These are phyloP conservation scores for Chondrosia reniformis DNA, from an alignment of 37 sponge, comb jelly and placozoan species.

Conservation along the genomic window DNA sequence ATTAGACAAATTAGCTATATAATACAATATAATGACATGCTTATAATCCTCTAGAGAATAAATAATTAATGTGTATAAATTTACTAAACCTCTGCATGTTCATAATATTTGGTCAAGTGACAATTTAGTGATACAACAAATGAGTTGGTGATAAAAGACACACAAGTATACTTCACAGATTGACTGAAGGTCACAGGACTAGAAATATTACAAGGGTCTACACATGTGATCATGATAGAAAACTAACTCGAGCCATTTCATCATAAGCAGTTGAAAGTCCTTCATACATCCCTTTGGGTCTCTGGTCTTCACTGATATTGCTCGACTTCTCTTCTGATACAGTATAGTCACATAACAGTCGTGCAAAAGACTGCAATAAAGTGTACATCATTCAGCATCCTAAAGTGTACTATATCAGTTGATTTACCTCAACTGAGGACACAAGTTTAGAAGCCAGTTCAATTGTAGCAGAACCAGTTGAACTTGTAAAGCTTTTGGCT, in stretches of 20 bases:
- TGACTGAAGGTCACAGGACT: neutral
- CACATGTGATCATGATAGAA: constrained; percentile 5
- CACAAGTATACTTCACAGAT: neutral
- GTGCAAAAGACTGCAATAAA: constrained; percentile 1
- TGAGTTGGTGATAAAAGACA: too few species aligned
- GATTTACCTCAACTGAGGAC: constrained; percentile 70
- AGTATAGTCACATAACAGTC: neutral
- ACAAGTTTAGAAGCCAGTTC: constrained; percentile 79
- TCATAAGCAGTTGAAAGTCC: constrained; percentile 87
- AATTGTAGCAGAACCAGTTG: constrained; percentile 84
- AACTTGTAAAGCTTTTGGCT: constrained; percentile 80
- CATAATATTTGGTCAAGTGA: too few species aligned
- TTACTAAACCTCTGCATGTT: too few species aligned
- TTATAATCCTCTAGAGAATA: too few species aligned
- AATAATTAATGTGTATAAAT: too few species aligned
- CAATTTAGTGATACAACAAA: too few species aligned
- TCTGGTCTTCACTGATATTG: neutral
- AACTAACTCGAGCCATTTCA: constrained; percentile 60
- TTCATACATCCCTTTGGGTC: constrained; percentile 81
- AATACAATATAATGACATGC: neutral
- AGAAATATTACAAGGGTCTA: neutral
- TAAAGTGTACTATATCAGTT: neutral
- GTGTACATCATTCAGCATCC: neutral
- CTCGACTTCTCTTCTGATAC: constrained; percentile 5
- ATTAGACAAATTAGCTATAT: too few species aligned